A percentile compares a stretch with the other conserved stretches of the same genome.
phyloP scores from a whole-genome alignment of 2,888 invertebrate species.

The Sicus ferrugineus region DNA sequence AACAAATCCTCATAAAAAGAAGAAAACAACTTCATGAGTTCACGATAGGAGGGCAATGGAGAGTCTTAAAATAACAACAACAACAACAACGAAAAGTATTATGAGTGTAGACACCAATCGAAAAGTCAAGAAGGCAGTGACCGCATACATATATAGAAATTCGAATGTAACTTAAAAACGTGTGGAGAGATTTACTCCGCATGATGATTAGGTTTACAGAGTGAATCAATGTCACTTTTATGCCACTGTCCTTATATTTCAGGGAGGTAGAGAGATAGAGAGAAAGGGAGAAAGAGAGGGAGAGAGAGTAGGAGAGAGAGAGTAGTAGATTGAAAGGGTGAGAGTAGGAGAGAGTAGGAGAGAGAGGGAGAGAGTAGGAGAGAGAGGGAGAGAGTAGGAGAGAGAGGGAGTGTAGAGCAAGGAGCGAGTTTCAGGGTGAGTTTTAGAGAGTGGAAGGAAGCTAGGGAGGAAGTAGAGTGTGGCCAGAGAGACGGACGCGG shows the following conservation, averaged over 20 bases:
- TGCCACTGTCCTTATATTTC: too few relatives aligned
- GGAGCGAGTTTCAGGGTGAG: too few relatives aligned
- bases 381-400: too few relatives aligned
- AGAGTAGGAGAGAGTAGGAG: neutral
- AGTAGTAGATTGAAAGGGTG: neutral
- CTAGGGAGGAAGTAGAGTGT: too few relatives aligned
- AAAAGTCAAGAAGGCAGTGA: slow-evolving; percentile 19
- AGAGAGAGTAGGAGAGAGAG: neutral
- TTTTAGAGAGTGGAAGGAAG: too few relatives aligned
- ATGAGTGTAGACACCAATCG: neutral
- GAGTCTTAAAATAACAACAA: neutral
- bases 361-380: neutral
- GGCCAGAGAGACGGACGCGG: too few relatives aligned
- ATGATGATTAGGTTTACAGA: too few relatives aligned
- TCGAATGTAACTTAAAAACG: neutral
- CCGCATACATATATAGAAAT: slow-evolving; percentile 5
- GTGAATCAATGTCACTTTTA: too few relatives aligned
- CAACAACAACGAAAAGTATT: neutral
- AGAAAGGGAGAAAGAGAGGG: neutral
- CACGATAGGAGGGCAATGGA: neutral
- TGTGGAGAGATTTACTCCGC: neutral
- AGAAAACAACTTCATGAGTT: neutral
- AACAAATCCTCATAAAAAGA: neutral
- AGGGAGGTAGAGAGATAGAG: too few relatives aligned
- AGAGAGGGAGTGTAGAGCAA: too few relatives aligned